These are phyloP conservation scores for Ceyx melanurus DNA, from an alignment of 2,113 vertebrate genomes.

Conservation along the genomic window DNA sequence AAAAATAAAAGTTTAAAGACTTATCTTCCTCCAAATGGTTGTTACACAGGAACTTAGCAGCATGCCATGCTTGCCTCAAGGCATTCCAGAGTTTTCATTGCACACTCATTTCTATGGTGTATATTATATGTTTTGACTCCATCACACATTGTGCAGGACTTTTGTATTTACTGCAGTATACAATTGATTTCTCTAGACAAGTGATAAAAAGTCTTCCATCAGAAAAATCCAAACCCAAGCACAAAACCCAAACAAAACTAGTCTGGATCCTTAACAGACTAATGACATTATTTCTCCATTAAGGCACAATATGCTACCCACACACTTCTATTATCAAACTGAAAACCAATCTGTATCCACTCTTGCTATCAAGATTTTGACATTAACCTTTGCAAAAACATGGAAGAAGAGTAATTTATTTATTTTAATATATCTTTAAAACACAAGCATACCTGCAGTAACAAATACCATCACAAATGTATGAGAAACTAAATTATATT, in stretches of 20 bases:
- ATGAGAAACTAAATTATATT: neutral
- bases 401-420: neutral
- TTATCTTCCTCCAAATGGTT: neutral
- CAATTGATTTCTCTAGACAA: neutral
- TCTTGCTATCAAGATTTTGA: neutral
- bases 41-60: neutral
- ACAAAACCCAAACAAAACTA: neutral
- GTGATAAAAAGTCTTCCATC: neutral
- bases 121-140: neutral
- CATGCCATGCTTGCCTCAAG: neutral
- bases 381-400: neutral
- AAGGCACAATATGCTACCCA: neutral
- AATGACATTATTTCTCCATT: neutral
- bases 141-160: neutral
- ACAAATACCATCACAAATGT: neutral
- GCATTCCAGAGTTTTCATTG: neutral
- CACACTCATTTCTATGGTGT: neutral
- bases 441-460: neutral
- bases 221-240: neutral
- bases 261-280: neutral
- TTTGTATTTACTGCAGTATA: neutral
- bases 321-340: neutral
- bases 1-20: neutral
- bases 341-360: neutral
- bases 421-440: neutral